phyloP scores from a whole-genome alignment of 2,888 invertebrate genomes.

The Anthrax anthrax region DNA sequence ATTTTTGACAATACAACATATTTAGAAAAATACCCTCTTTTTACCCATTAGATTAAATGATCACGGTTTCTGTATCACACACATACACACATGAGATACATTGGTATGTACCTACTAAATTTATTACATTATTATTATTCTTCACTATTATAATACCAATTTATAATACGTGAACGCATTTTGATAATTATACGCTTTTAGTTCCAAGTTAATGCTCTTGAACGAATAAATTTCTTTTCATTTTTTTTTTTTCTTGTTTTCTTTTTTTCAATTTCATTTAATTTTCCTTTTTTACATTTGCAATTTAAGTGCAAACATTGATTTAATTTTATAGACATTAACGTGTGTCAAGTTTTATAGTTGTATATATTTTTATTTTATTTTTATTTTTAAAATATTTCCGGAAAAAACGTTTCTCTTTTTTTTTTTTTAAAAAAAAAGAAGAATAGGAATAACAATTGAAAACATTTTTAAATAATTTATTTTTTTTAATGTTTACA shows the following conservation, averaged over 20 bases:
- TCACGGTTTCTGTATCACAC: no score
- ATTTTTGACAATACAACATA: neutral
- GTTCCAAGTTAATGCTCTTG: neutral
- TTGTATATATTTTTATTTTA: no score
- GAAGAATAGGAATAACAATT: neutral
- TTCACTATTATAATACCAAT: no score
- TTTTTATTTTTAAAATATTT: neutral
- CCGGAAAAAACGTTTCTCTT: neutral
- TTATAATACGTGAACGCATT: no score
- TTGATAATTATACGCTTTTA: neutral
- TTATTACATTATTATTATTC: no score
- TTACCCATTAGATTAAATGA: neutral
- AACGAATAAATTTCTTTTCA: neutral
- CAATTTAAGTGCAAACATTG: neutral
- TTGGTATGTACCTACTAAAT: no score
- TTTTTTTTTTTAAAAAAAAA: neutral
- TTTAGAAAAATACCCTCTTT: neutral
- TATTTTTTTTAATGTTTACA: neutral
- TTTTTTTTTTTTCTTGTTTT: no score
- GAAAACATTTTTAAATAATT: neutral
- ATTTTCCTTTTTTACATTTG: neutral
- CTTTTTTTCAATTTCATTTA: no score
- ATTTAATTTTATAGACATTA: neutral
- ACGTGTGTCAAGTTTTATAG: no score
- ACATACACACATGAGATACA: no score